Base-by-base conservation (phyloP, 2,113 vertebrate genomes). In the Aix galericulata region DNA sequence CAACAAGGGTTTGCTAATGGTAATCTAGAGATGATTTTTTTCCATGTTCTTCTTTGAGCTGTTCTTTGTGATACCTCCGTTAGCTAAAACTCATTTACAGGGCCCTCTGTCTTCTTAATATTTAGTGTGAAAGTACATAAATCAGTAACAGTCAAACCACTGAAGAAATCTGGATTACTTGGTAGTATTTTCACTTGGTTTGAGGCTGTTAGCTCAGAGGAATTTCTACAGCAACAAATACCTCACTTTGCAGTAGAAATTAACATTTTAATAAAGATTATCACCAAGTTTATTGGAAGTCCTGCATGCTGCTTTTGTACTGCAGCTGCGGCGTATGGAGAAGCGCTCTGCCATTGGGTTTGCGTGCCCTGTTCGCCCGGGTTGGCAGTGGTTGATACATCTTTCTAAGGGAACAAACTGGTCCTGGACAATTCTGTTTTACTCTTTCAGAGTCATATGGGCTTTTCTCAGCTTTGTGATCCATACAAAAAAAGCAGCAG, bases 41-140 rank as follows among this genome's bases (percentile, higher is more conserved):
- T 48, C 46, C 74, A 93, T 80, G 34, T 88, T 92, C 89, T 50
- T 77, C 59, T 95, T 93, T 93, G 79, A 88, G 53, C 48, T 3
- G 87, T 25, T 91, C 85, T 93, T 92, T 89, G 82, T 88, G 86
- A 85, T 85, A 76, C 1, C 20, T 46, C 36, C 76, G 63, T 80
- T 86, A 69, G 64, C 73, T 95, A 55, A 87, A 93, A 79, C 46
- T 84, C 53, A 0, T 74, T 58, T 66, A 36, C 32, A 3, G 1
- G 1, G 2, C n/a, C 42, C 29, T 77, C 26, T 83, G 29, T 88
- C 3, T 8, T 80, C 82, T 52, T 31, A 40, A 18, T 79, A 40
- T 20, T 82, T 44, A 14, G 18, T 56, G 68, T 91, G 59, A 27
- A 84, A 87, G n/a, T 71, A 2, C 59, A 9, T 59, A 78, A 72